Evolutionary conservation across 30 jellyfish, hydroid and myxozoan species (phyloP).

Genomic region (Morbakka virulenta): DNA sequence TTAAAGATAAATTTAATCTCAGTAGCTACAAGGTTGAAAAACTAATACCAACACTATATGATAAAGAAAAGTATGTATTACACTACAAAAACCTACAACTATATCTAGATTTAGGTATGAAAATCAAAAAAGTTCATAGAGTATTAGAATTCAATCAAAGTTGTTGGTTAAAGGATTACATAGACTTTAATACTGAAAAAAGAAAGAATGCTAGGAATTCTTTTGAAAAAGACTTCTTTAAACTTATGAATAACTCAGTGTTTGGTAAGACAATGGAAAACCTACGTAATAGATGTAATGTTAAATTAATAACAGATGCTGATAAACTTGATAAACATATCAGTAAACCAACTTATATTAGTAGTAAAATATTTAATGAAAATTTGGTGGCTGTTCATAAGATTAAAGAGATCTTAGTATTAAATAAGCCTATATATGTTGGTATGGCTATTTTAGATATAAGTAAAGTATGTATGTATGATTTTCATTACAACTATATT

Average conservation of each 20-base stretch:
- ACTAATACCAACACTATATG: constrained; percentile 39
- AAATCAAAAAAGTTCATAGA: constrained; percentile 36
- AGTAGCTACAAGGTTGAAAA: constrained; percentile 16
- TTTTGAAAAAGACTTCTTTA: constrained; percentile 64
- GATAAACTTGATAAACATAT: constrained; percentile 2
- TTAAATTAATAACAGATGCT: constrained; percentile 11
- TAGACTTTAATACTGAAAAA: constrained; percentile 49
- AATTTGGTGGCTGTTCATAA: constrained; percentile 39
- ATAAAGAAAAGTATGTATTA: constrained; percentile 46
- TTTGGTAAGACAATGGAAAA: constrained; percentile 76
- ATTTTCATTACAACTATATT: constrained; percentile 61
- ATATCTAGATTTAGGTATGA: constrained; percentile 28
- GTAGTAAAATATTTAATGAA: constrained; percentile 27
- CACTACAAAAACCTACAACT: constrained; percentile 46
- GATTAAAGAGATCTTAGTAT: constrained; percentile 11
- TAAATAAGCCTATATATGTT: constrained; percentile 56
- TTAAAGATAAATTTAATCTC: background rate
- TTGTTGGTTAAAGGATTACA: constrained; percentile 45
- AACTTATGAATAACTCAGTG: constrained; percentile 45
- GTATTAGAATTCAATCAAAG: constrained; percentile 51
- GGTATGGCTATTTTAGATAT: constrained; percentile 57
- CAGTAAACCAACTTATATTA: constrained; percentile 34
- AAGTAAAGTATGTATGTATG: constrained; percentile 62
- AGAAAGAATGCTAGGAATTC: constrained; percentile 39
- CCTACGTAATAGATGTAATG: constrained; percentile 46